phyloP scores from a whole-genome alignment of 2,113 vertebrate species.

The rabbit (Oryctolagus cuniculus) region mOryCun1.1 NC_091437.1:36978501-36979000 shows the following conservation, averaged over 20 bases:
- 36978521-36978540: neutral
- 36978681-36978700: neutral
- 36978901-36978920: neutral
- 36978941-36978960: neutral
- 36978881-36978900: neutral
- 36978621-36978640: neutral
- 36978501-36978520: no score
- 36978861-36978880: neutral
- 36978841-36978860: neutral
- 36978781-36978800: neutral
- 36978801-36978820: neutral
- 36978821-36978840: neutral
- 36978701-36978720: neutral
- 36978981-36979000: neutral
- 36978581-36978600: neutral
- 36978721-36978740: neutral
- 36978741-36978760: neutral
- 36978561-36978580: neutral
- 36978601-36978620: neutral
- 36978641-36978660: no score
- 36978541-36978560: neutral
- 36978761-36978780: neutral
- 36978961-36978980: neutral
- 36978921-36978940: neutral
- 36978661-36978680: fast-evolving